Base-by-base conservation (phyloP, 2,888 invertebrate species). In the Trisateles emortualis region DNA sequence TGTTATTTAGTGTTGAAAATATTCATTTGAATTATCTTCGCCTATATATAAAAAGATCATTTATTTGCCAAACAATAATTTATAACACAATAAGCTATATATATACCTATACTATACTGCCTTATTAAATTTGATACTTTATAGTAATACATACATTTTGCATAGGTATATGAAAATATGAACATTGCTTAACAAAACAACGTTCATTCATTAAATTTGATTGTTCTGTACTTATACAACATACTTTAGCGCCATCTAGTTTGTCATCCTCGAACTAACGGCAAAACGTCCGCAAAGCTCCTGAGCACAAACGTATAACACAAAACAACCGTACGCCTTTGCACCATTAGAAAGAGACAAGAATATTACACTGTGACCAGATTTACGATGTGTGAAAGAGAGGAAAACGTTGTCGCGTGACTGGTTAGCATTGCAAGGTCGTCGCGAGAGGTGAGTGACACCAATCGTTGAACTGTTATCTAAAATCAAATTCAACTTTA, bases 401-500 rank as follows among this genome's bases (percentile, higher is more conserved):
- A 84, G 53, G 65, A 79, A 52, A 62, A 74, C 70, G 80, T 55
- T 74, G 79, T 80, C 81, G 84, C 80, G 81, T 78, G 86, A 91
- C 92, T 81, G 85, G 91, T 91, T 91, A 90, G 85, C 92, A 93
- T 92, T 92, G 93, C 92, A 93, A 93, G 93, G 93, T 90, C 92
- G 92, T 84, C 74, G 41, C 66, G 64, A 76, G 81, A 80, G 92
- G 90, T 92, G 86, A 91, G 72, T 87, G 92, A 91, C 90, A 85
- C 79, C 68, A 69, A 70, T 78, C 46, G 41, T 14, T 64, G 41
- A 48, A 55, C 17, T 19, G 40, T 19, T 10, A 3, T 0, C 24
- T 2, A 24, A 14, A 47, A 51, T 22, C 32, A 59, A 47, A 52
- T 52, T 61, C 29, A 51, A 57, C 63, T 50, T 59, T 77, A 68